These are phyloP conservation scores for Spheniscus mendiculus DNA, from an alignment of 2,113 vertebrate species.

Conservation along the genomic window DNA sequence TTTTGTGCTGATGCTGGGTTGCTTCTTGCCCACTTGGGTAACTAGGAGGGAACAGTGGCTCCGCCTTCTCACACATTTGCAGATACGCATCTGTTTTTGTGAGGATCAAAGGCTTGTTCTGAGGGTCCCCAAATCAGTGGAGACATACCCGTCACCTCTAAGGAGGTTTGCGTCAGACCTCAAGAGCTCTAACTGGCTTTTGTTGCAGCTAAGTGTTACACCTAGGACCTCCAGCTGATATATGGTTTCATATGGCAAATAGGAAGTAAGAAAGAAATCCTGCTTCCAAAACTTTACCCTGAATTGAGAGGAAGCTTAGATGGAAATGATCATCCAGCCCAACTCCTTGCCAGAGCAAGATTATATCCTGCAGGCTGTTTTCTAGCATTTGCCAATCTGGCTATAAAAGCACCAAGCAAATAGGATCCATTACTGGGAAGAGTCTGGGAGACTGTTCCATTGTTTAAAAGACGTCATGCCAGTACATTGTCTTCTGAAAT, in stretches of 20 bases:
- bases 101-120: not conserved
- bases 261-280: not conserved
- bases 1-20: not conserved
- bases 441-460: constrained; percentile 42
- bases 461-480: constrained; percentile 23
- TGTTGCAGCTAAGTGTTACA: not conserved
- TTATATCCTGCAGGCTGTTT: constrained; percentile 48
- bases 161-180: not conserved
- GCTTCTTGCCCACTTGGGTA: not conserved
- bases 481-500: constrained; percentile 44
- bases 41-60: not conserved
- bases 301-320: not conserved
- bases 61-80: not conserved
- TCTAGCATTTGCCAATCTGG: constrained; percentile 30
- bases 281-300: not conserved
- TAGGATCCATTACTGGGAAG: constrained; percentile 27
- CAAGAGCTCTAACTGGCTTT: not conserved
- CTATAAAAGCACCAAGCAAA: constrained; percentile 45
- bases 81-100: not conserved
- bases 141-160: not conserved
- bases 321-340: constrained; percentile 31
- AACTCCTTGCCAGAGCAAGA: constrained; percentile 26
- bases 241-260: not conserved
- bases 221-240: not conserved
- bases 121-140: not conserved